These are phyloP conservation scores for Alitta virens DNA, from an alignment of 2,888 invertebrate species.

Conservation along the genomic window DNA sequence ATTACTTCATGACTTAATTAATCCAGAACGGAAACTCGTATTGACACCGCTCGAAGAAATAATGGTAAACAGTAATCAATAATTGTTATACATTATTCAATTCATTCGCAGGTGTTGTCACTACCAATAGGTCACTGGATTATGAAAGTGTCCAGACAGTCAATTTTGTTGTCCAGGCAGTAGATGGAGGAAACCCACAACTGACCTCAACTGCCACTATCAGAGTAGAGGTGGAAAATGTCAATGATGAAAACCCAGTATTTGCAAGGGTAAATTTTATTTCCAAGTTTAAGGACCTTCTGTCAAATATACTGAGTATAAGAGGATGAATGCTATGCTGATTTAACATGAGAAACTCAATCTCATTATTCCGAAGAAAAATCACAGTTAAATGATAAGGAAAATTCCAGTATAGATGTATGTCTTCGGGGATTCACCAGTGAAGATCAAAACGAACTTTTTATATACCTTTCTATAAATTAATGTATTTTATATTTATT, in stretches of 20 bases:
- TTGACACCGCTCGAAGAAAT: neutral
- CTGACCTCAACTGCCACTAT: constrained; percentile 76
- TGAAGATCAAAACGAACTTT: no score
- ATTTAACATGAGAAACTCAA: no score
- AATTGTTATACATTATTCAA: no score
- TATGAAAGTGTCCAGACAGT: constrained; percentile 76
- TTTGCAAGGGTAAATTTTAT: constrained; percentile 60
- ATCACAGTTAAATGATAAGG: no score
- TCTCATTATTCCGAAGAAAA: no score
- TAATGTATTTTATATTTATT: no score
- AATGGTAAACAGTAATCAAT: neutral
- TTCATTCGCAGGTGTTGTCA: constrained; percentile 74
- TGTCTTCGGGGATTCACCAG: no score
- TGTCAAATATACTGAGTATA: no score
- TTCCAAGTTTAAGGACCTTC: no score
- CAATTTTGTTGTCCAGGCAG: constrained; percentile 78
- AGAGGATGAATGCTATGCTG: no score
- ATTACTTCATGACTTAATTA: neutral
- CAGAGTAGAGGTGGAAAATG: constrained; percentile 74
- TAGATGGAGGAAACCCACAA: constrained; percentile 83
- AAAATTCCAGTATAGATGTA: no score
- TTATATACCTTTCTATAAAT: no score
- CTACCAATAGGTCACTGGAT: constrained; percentile 75
- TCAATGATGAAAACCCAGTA: constrained; percentile 83
- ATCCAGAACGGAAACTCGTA: neutral